These are phyloP conservation scores for Triplophysa rosa DNA, from an alignment of 2,113 vertebrate species.

Conservation along the genomic window DNA sequence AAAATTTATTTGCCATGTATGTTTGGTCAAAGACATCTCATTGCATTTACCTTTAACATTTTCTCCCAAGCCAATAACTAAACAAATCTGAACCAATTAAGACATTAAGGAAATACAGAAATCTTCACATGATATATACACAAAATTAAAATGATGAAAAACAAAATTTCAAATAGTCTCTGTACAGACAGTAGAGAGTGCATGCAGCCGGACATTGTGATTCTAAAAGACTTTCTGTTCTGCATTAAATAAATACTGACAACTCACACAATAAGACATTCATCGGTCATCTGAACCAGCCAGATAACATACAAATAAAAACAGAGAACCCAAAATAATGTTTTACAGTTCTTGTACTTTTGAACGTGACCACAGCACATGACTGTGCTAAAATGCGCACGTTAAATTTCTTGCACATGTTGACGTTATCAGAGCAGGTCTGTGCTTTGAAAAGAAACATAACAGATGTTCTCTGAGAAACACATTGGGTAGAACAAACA, in stretches of 20 bases:
- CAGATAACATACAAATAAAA: constrained; percentile 70
- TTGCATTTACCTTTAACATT: constrained; percentile 26
- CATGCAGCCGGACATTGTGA: constrained; percentile 28
- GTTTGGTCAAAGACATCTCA: constrained; percentile 22
- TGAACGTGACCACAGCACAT: constrained; percentile 18
- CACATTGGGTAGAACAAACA: constrained; percentile 1
- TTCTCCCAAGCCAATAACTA: constrained; percentile 22
- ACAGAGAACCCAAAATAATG: not conserved
- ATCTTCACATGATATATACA: constrained; percentile 19
- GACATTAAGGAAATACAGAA: constrained; percentile 30
- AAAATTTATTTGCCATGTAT: constrained; percentile 48
- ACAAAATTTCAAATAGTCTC: constrained; percentile 30
- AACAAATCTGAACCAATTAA: constrained; percentile 18
- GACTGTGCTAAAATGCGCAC: not conserved
- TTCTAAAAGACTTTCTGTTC: constrained; percentile 18
- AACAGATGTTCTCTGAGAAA: not conserved
- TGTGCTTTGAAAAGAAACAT: not conserved
- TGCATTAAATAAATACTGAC: constrained; percentile 44
- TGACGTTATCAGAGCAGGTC: not conserved
- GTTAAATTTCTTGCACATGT: not conserved
- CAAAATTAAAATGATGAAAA: not conserved
- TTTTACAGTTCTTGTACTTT: constrained; percentile 1
- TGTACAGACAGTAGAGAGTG: constrained; percentile 14
- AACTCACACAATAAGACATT: constrained; percentile 33
- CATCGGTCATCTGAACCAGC: constrained; percentile 70